phyloP scores from a whole-genome alignment of 2,888 invertebrate genomes.

The Xanthia togata region DNA sequence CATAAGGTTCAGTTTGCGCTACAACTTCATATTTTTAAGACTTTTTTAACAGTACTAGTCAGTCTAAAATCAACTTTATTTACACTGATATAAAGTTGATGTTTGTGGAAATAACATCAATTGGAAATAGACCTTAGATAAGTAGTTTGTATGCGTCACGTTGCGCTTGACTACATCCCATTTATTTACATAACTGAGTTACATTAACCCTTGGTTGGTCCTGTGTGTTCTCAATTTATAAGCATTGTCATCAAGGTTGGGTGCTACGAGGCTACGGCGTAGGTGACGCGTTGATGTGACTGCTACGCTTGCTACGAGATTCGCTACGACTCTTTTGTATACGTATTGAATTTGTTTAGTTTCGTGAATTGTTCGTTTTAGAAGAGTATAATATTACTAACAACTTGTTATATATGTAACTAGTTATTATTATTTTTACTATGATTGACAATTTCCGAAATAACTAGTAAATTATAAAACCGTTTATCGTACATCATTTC shows the following conservation, averaged over 20 bases:
- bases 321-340: conserved; percentile 8
- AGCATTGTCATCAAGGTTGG: conserved; percentile 12
- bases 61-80: too few relatives aligned
- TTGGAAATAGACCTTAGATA: too few relatives aligned
- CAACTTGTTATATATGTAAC: neutral
- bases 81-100: too few relatives aligned
- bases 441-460: neutral
- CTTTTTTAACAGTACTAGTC: too few relatives aligned
- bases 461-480: neutral
- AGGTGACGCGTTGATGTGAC: neutral
- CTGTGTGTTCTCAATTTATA: neutral
- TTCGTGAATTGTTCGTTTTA: neutral
- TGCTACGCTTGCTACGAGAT: conserved; percentile 20
- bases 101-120: too few relatives aligned
- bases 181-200: conserved; percentile 30
- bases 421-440: neutral
- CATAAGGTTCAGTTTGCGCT: too few relatives aligned
- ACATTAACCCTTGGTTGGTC: conserved; percentile 1
- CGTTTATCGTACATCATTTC: too few relatives aligned
- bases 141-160: neutral
- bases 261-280: conserved; percentile 17
- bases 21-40: too few relatives aligned
- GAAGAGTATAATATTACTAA: neutral
- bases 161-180: neutral
- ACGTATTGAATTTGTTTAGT: neutral